phyloP scores from a whole-genome alignment of 1,140 invertebrate species.

The Listronotus bonariensis region DNA sequence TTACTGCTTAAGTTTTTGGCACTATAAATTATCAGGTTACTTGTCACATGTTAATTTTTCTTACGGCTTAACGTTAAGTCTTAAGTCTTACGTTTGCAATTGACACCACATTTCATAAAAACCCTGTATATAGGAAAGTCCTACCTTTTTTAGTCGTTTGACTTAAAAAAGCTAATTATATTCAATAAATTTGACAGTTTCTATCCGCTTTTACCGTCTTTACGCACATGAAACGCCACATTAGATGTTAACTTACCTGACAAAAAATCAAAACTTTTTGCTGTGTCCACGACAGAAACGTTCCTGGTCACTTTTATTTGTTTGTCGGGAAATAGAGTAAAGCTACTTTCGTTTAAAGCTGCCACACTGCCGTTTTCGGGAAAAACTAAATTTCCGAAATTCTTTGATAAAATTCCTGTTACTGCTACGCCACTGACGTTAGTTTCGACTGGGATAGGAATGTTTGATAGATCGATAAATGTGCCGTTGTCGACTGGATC shows the following conservation, averaged over 20 bases:
- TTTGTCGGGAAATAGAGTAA: conserved; percentile 38
- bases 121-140: too few relatives aligned
- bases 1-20: too few relatives aligned
- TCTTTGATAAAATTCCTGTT: conserved; percentile 58
- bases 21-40: too few relatives aligned
- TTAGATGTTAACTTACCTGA: conserved; percentile 17
- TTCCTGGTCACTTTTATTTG: conserved; percentile 45
- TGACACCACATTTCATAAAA: too few relatives aligned
- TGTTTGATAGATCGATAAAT: conserved; percentile 58
- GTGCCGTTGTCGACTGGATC: conserved; percentile 58
- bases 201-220: too few relatives aligned
- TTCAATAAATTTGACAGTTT: too few relatives aligned
- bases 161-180: too few relatives aligned
- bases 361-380: conserved; percentile 25
- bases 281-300: conserved; percentile 37
- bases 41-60: too few relatives aligned
- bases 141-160: too few relatives aligned
- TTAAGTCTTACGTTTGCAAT: too few relatives aligned
- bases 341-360: conserved; percentile 21
- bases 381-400: conserved; percentile 54
- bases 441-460: conserved; percentile 60
- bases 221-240: too few relatives aligned
- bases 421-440: conserved; percentile 60
- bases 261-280: conserved; percentile 29
- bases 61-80: too few relatives aligned